Base-by-base conservation (phyloP, 2,113 vertebrate genomes). In the Cyanoderma ruficeps region DNA sequence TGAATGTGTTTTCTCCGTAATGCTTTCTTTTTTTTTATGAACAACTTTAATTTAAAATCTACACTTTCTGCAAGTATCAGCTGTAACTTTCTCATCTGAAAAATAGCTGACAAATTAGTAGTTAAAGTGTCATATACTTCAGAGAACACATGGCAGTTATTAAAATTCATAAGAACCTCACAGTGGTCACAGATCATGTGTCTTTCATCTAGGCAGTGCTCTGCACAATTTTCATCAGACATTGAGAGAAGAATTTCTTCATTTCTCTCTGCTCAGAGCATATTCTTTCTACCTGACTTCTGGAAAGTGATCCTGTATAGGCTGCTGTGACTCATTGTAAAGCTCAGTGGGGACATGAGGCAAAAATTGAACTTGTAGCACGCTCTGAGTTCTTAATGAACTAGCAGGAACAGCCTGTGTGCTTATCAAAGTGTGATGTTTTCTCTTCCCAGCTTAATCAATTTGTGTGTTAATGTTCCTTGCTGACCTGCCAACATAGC, bases 111-210 rank as follows among this genome's bases (percentile, higher is more conserved):
- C 79, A 94, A 90, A 95, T 94, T 82, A 89, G 44, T 56, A 89
- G 82, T 91, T 89, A 63, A 83, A 94, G 22, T 84, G 82, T 94
- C 84, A 88, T 76, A 91, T 79, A 92, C 88, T 91, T 92, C 80
- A 94, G 91, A 94, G 63, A 33, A 74, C 59, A 86, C 71, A 88
- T 74, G 53, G 46, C 63, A 50, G 68, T 87, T 94, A 94, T 89
- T 89, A 94, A 95, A 94, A 95, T 94, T 87, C 89, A 60, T 91
- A 89, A 94, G 93, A 90, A 88, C 42, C 89, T 93, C 87, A 79
- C 63, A 92, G 96, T 75, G 67, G 71, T 75, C 59, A 75, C 89
- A 93, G 61, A 77, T 93, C 57, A 70, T 52, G 17, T 64, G 22
- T 55, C 84, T 61, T 96, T 94, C 31, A 69, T 85, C 57, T 92